Evolutionary conservation across 1,140 invertebrate genomes (phyloP).

Genomic region (Aphaenogaster rudis): DNA sequence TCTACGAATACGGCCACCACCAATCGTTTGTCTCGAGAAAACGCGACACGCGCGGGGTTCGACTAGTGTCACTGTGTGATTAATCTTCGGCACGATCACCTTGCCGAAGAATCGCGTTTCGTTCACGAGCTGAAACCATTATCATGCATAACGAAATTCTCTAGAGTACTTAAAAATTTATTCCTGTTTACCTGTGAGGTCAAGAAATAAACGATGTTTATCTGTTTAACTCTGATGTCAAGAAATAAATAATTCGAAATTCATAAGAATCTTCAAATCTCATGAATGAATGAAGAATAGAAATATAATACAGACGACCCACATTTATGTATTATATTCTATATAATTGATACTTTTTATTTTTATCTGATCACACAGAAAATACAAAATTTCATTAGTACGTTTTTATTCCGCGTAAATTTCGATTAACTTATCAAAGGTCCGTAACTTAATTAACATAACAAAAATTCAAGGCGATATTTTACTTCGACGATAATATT

Average conservation of each 20-base stretch:
- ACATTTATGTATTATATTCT: background rate
- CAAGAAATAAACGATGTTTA: background rate
- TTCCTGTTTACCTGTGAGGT: background rate
- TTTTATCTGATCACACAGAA: background rate
- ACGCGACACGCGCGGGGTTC: constrained; percentile 66
- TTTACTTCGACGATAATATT: background rate
- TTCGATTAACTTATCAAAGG: background rate
- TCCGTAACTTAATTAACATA: background rate
- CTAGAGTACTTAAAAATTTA: constrained; percentile 1
- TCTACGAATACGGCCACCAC: constrained; percentile 68
- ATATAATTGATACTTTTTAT: background rate
- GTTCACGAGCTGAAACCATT: constrained; percentile 1
- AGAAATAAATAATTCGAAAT: background rate
- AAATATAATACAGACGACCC: background rate
- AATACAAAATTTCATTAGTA: background rate
- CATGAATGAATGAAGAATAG: background rate
- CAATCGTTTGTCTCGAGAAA: constrained; percentile 74
- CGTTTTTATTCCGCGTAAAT: background rate
- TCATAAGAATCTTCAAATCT: background rate
- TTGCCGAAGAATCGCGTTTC: background rate
- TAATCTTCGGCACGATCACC: constrained; percentile 58
- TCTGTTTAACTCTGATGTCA: too few relatives aligned
- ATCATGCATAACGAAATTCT: constrained; percentile 2
- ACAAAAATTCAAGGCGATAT: background rate
- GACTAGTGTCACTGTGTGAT: constrained; percentile 53